Percentiles rank a stretch among this genome's conserved stretches.
These are phyloP conservation scores for Atta cephalotes DNA, from an alignment of 1,140 invertebrate genomes.

Conservation along the genomic window DNA sequence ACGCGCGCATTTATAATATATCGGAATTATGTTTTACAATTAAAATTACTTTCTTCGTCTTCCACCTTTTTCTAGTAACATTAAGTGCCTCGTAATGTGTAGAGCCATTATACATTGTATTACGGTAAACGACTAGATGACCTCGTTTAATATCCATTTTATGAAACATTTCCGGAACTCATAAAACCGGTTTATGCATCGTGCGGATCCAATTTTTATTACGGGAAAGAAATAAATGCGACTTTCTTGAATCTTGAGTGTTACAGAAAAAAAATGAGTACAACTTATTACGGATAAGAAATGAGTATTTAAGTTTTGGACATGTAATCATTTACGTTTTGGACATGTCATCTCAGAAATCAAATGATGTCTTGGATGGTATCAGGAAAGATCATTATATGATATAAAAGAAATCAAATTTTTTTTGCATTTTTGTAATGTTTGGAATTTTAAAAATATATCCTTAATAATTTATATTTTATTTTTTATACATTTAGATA, in stretches of 20 bases:
- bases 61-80: background rate
- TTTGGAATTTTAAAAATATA: no score
- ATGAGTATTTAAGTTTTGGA: background rate
- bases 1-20: background rate
- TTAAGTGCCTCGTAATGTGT: constrained; percentile 9
- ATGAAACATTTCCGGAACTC: constrained; percentile 43
- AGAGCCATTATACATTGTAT: constrained; percentile 1
- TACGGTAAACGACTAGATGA: constrained; percentile 15
- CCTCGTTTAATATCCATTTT: constrained; percentile 34
- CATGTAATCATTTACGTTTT: background rate
- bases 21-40: background rate
- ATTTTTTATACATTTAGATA: constrained; percentile 71
- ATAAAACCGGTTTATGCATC: constrained; percentile 44
- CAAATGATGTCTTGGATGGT: no score
- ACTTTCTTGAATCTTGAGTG: background rate
- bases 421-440: no score
- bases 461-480: background rate
- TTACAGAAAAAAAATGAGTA: constrained; percentile 15
- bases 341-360: no score
- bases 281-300: constrained; percentile 19
- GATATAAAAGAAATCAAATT: no score
- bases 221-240: constrained; percentile 12
- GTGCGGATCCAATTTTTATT: constrained; percentile 4
- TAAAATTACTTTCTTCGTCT: constrained; percentile 4
- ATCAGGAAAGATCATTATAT: no score